Conservation (phyloP, 2,888 invertebrate species). For the Parthenolecanium corni region DNA sequence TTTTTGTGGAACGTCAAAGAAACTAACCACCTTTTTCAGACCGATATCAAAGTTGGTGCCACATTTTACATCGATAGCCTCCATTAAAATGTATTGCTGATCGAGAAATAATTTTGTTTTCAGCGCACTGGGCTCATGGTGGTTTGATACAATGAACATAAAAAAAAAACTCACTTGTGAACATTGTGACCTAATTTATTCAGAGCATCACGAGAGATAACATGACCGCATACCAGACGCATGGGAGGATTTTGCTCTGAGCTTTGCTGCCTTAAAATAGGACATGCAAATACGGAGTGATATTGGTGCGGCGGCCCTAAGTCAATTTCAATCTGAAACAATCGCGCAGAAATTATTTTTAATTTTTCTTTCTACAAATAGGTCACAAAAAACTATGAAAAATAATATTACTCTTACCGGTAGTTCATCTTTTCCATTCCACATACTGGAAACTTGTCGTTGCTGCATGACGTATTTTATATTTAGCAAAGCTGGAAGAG, state of each 20-base stretch:
- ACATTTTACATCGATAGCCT: too few species aligned
- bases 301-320: conserved; percentile 80
- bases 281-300: conserved; percentile 98
- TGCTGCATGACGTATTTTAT: conserved; percentile 86
- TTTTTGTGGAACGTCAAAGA: too few species aligned
- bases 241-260: conserved; percentile 95
- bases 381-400: neutral
- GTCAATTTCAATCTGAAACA: conserved; percentile 80
- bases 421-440: conserved; percentile 90
- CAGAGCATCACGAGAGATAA: conserved; percentile 92
- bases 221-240: conserved; percentile 93
- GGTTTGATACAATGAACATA: too few species aligned
- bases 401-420: conserved; percentile 51
- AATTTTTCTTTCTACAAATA: too few species aligned
- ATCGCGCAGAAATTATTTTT: conserved; percentile 21
- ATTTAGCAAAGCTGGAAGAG: conserved; percentile 86
- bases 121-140: too few species aligned
- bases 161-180: conserved; percentile 67
- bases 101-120: too few species aligned
- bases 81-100: too few species aligned
- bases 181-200: conserved; percentile 78
- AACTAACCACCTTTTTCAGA: too few species aligned
- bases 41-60: too few species aligned
- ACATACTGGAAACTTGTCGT: conserved; percentile 80
- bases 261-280: conserved; percentile 91